Evolutionary conservation across 2,113 vertebrate species (phyloP).

Genomic region (Semicossyphus pulcher): DNA sequence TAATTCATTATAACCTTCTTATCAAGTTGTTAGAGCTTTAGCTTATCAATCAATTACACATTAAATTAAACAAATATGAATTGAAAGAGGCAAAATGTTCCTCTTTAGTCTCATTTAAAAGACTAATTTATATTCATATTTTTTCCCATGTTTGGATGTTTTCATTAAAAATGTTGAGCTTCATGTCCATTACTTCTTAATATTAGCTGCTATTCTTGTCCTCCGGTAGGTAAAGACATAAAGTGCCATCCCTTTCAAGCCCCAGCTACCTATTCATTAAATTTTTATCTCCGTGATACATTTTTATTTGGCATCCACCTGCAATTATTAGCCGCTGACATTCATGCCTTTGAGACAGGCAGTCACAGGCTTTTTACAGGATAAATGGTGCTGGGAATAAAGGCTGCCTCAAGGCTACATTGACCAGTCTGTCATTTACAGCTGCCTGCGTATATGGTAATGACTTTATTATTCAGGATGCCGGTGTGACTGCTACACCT

Average conservation of each 20-base stretch:
- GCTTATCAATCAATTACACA: conserved; percentile 14
- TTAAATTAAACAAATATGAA: neutral
- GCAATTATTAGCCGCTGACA: conserved; percentile 70
- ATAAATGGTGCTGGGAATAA: conserved; percentile 85
- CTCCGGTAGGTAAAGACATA: conserved; percentile 40
- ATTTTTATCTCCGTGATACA: conserved; percentile 67
- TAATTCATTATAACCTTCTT: too few relatives aligned
- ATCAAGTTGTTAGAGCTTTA: too few relatives aligned
- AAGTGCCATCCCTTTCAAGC: conserved; percentile 36
- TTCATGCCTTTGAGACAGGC: conserved; percentile 59
- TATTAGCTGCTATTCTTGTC: conserved; percentile 44
- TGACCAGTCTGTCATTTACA: conserved; percentile 87
- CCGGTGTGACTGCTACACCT: conserved; percentile 49
- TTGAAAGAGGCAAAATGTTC: neutral
- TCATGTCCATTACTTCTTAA: conserved; percentile 7
- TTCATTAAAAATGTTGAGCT: conserved; percentile 56
- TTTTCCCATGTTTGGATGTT: conserved; percentile 40
- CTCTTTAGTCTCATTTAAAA: neutral
- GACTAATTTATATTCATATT: conserved; percentile 7
- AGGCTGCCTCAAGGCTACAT: conserved; percentile 81
- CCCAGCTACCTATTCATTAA: conserved; percentile 30
- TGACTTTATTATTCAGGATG: conserved; percentile 86
- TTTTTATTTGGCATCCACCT: conserved; percentile 60
- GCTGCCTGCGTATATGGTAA: conserved; percentile 81
- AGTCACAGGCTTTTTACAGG: conserved; percentile 74